Conservation (phyloP, 2,888 invertebrate genomes). For the Polydrusus pterygomalis region DNA sequence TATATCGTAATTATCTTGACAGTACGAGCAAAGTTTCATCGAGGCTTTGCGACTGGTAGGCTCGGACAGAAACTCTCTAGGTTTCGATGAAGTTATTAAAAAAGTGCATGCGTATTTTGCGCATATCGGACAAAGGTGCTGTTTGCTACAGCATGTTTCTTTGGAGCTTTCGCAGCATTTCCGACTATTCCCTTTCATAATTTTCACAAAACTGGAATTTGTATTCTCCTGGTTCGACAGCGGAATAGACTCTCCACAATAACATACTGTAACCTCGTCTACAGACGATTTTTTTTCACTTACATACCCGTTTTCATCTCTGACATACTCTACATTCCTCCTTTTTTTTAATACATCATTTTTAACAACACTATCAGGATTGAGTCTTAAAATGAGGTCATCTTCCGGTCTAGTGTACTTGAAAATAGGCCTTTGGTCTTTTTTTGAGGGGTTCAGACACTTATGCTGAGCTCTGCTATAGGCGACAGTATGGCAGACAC, state of each 20-base stretch:
- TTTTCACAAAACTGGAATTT: constrained; percentile 38
- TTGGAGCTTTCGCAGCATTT: constrained; percentile 5
- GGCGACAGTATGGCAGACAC: constrained; percentile 63
- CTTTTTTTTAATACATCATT: constrained; percentile 37
- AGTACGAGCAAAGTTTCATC: constrained; percentile 53
- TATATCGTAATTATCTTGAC: constrained; percentile 45
- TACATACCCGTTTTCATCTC: constrained; percentile 12
- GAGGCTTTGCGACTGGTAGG: background rate
- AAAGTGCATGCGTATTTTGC: constrained; percentile 59
- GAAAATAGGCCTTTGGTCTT: constrained; percentile 58
- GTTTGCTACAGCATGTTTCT: constrained; percentile 21
- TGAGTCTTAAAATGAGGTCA: constrained; percentile 59
- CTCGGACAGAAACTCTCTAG: constrained; percentile 29
- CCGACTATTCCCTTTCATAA: constrained; percentile 17
- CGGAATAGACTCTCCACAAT: constrained; percentile 32
- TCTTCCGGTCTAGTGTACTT: constrained; percentile 61
- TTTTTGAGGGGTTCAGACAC: constrained; percentile 22
- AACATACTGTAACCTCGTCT: constrained; percentile 24
- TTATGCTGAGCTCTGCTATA: constrained; percentile 59
- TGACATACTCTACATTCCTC: background rate
- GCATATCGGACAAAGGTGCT: constrained; percentile 57
- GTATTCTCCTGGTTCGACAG: constrained; percentile 17
- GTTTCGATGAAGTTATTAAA: constrained; percentile 7
- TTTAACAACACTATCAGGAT: constrained; percentile 59
- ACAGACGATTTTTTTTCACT: background rate